phyloP scores from a whole-genome alignment of 2,113 vertebrate genomes.

The Grallaria varia region DNA sequence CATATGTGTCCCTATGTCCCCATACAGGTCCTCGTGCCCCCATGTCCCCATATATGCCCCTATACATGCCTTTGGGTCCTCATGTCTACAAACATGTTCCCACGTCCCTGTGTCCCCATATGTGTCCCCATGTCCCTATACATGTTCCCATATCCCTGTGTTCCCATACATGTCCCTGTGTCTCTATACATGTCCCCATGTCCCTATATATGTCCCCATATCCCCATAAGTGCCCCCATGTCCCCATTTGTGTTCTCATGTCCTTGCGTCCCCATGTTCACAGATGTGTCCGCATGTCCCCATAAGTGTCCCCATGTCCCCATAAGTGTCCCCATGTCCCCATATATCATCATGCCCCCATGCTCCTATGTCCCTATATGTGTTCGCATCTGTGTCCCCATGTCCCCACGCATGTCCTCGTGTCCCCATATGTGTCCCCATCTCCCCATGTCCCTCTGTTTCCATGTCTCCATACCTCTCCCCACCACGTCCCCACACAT shows the following conservation, averaged over 20 bases:
- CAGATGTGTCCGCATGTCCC: too few species aligned
- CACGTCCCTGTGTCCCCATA: neutral
- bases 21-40: neutral
- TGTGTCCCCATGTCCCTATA: neutral
- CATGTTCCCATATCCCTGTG: neutral
- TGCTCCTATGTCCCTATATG: neutral
- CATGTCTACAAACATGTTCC: too few species aligned
- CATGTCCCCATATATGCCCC: neutral
- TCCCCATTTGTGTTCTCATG: too few species aligned
- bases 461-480: too few species aligned
- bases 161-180: neutral
- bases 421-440: neutral
- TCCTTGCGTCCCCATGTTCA: too few species aligned
- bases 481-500: fast-evolving
- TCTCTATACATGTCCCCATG: too few species aligned
- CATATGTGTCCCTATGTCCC: neutral
- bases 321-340: neutral
- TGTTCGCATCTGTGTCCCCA: too few species aligned
- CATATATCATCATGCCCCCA: neutral
- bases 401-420: neutral
- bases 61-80: too few species aligned
- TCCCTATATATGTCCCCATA: neutral
- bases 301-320: neutral
- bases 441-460: neutral
- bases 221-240: neutral